phyloP scores from a whole-genome alignment of 2,888 invertebrate species.

The Asteroscopus sphinx region DNA sequence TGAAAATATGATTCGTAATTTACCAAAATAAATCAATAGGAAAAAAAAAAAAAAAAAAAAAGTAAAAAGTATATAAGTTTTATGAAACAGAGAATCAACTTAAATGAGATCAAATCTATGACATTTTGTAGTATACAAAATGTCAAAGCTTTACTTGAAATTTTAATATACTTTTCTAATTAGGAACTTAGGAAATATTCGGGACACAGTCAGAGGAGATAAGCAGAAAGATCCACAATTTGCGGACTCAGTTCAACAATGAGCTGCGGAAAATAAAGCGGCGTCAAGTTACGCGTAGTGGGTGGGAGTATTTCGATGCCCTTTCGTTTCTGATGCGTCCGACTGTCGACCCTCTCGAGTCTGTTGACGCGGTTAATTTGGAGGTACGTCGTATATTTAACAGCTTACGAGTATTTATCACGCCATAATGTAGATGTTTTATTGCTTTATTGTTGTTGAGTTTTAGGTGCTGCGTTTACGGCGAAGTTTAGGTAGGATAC shows the following conservation, averaged over 20 bases:
- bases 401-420: constrained; percentile 13
- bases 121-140: too few species aligned
- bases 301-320: constrained; percentile 85
- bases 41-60: too few species aligned
- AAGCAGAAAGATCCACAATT: constrained; percentile 81
- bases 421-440: too few species aligned
- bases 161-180: too few species aligned
- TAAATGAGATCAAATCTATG: too few species aligned
- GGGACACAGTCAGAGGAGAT: constrained; percentile 81
- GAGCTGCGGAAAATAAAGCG: constrained; percentile 83
- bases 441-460: constrained; percentile 10
- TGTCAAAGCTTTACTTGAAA: too few species aligned
- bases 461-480: constrained; percentile 20
- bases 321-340: constrained; percentile 76
- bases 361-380: constrained; percentile 77
- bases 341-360: constrained; percentile 69
- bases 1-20: too few species aligned
- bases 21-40: too few species aligned
- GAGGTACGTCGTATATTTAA: constrained; percentile 68
- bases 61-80: too few species aligned
- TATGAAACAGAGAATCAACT: too few species aligned
- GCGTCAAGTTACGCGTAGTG: constrained; percentile 71
- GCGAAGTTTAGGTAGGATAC: too few species aligned
- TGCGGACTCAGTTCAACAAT: constrained; percentile 82
- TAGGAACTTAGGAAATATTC: too few species aligned